These are phyloP conservation scores for Oophaga sylvatica DNA, from an alignment of 2,797 vertebrate genomes.

Conservation along the genomic window DNA sequence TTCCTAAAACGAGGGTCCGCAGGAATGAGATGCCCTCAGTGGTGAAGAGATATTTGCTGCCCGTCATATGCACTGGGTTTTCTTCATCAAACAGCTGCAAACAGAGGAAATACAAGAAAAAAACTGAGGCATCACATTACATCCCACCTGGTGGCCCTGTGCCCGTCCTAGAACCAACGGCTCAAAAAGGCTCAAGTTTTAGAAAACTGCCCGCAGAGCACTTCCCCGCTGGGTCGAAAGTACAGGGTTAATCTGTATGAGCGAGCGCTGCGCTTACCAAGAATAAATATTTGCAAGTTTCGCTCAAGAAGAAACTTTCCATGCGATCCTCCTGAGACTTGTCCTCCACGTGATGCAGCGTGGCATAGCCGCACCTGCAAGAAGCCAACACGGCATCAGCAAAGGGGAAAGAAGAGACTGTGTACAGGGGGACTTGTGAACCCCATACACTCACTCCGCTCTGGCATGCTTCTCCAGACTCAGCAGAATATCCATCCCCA, in stretches of 20 bases:
- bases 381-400: background rate
- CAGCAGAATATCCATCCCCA: conserved; percentile 98
- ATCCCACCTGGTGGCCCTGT: background rate
- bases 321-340: conserved; percentile 98
- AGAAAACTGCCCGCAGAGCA: too few relatives aligned
- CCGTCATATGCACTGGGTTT: conserved; percentile 92
- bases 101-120: background rate
- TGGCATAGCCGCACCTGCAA: conserved; percentile 94
- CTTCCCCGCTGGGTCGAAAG: too few relatives aligned
- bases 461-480: conserved; percentile 96
- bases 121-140: too few relatives aligned
- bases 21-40: conserved; percentile 93
- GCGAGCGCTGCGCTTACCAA: conserved; percentile 75
- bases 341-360: conserved; percentile 94
- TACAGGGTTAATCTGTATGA: too few relatives aligned
- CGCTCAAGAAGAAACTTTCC: conserved; percentile 99
- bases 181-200: too few relatives aligned
- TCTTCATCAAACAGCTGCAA: conserved; percentile 93
- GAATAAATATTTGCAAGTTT: conserved; percentile 97
- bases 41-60: conserved; percentile 94
- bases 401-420: background rate
- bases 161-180: background rate
- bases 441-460: conserved; percentile 82
- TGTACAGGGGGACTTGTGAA: background rate
- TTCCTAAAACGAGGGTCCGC: conserved; percentile 88